Base-by-base conservation (phyloP, 1,140 invertebrate genomes). In the Cydia amplana region DNA sequence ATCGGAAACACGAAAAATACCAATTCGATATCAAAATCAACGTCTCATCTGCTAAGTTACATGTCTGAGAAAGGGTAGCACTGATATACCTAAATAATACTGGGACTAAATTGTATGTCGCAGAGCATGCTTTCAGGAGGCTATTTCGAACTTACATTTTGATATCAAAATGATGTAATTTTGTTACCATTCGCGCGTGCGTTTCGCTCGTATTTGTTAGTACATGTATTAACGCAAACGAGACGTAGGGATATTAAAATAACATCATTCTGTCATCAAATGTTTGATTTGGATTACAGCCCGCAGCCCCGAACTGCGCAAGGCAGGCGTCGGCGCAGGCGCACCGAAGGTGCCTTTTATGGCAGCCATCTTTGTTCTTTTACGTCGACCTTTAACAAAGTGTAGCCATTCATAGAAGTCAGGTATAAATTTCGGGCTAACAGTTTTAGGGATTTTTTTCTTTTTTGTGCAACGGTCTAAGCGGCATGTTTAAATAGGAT, bases 351-450 rank as follows among this genome's bases (percentile, higher is more conserved):
- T 88, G 82, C 88, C 90, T 90, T 91, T 92, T 87, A 70, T 85
- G 85, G 83, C 89, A 80, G 91, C 88, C 89, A 91, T 90, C 84
- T 88, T 92, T 85, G 84, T 83, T 81, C 85, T 88, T 88, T 85
- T 90, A 89, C 86, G 79, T 65, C 79, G 83, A 82, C 84, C 83
- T 86, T 82, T 87, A 84, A 84, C 91, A 88, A 89, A 91, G 89
- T 90, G 87, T 82, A 83, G 79, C 87, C 90, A 91, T 92, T 92
- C 91, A 92, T 88, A 86, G 83, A 83, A 83, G 86, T 83, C 89
- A 92, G 91, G 91, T 92, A 92, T 90, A 91, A 89, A 90, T 87
- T 90, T 89, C 81, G 83, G 74, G 83, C 83, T 82, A 86, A 86
- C 75, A 81, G 76, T 87, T 90, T 90, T 87, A 85, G 83, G 79